Base-by-base conservation (phyloP, 2,888 invertebrate species). In the Gasteruption jaculator region DNA sequence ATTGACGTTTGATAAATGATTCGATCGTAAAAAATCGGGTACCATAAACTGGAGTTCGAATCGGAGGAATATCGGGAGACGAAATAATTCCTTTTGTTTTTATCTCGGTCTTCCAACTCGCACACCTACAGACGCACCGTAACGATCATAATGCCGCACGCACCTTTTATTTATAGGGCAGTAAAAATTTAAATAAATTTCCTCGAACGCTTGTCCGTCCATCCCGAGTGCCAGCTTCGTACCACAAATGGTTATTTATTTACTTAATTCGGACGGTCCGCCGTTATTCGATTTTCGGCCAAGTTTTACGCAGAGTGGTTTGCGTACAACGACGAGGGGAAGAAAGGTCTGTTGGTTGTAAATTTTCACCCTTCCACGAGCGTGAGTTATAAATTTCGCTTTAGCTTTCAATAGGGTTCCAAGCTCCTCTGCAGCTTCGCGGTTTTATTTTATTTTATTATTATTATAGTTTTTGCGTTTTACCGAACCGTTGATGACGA, bases 131-230 rank as follows among this genome's bases (percentile, higher is more conserved):
- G n/a, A n/a, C 15, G 25, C 33, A 29, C 34, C 22, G 38, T n/a
- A 39, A 49, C 32, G 39, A 42, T 46, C 39, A 47, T 43, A 45
- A 46, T 34, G 31, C 39, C 50, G 43, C 46, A 40, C 12, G 34
- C 27, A 27, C 37, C 33, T 41, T 43, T 58, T 60, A 60, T 60
- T 60, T 60, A 60, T 59, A 52, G 59, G 50, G 53, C 48, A 54
- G 54, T 60, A 58, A 60, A 60, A 57, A 55, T 60, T 59, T 58
- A 43, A 60, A 59, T 61, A 59, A 60, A 57, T 57, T 52, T 56
- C 54, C 49, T 31, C 40, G 20, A 35, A 14, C 41, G 29, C 43
- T 38, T 40, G 25, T 30, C 38, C 41, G 46, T 46, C 44, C 36
- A 41, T 52, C 45, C 31, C 37, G n/a, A 26, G 29, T 29, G 29